These are phyloP conservation scores for Prionailurus viverrinus DNA, from an alignment of 2,113 vertebrate species.

Conservation along the genomic window DNA sequence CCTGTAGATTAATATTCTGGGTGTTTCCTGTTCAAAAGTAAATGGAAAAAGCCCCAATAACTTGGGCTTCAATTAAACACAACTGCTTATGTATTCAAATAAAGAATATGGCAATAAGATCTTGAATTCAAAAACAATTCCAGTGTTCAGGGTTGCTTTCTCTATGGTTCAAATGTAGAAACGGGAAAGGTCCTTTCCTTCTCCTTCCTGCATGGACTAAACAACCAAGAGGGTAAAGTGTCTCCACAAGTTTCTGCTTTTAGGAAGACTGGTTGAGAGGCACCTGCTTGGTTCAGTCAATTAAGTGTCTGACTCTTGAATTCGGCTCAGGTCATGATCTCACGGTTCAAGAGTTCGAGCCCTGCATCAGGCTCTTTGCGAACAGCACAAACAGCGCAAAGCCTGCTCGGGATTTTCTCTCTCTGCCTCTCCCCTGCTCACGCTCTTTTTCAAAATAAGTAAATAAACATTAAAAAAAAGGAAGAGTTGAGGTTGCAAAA, in stretches of 20 bases:
- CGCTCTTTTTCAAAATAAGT: too few species aligned
- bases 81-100: not conserved
- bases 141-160: not conserved
- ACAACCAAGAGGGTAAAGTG: conserved; percentile 2
- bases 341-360: too few species aligned
- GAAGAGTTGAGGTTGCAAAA: not conserved
- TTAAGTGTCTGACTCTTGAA: too few species aligned
- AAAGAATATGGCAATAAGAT: not conserved
- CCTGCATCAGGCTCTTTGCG: too few species aligned
- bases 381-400: too few species aligned
- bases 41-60: not conserved
- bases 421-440: too few species aligned
- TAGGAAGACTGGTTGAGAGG: not conserved
- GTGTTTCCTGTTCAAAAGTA: conserved; percentile 29
- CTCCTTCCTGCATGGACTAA: not conserved
- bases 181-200: not conserved
- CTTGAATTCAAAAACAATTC: conserved; percentile 33
- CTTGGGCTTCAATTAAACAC: not conserved
- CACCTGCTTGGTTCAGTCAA: too few species aligned
- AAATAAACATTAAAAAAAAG: not conserved
- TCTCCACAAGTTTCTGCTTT: conserved; percentile 24
- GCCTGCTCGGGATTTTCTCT: too few species aligned
- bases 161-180: conserved; percentile 7
- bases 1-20: not conserved
- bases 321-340: too few species aligned